Evolutionary conservation across 1,140 invertebrate species (phyloP).

Genomic region (Apocrypta bakeri): DNA sequence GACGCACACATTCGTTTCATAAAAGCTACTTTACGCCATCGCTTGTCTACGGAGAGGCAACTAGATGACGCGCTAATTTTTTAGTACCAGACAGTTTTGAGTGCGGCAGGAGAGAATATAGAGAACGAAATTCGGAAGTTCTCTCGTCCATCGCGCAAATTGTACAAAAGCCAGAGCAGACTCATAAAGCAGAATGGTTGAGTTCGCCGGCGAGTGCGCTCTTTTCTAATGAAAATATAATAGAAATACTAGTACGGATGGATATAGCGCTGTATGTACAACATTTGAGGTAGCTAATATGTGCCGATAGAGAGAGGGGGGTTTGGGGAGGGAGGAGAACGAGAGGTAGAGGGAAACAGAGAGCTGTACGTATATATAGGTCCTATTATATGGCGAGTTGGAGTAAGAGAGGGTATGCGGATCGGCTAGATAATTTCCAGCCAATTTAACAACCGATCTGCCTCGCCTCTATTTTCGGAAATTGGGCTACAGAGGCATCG

Average conservation of each 20-base stretch:
- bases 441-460: slow-evolving; percentile 68
- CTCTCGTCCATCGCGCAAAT: no score
- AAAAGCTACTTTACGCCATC: no score
- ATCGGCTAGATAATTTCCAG: slow-evolving; percentile 66
- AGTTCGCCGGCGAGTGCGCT: neutral
- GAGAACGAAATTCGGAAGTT: no score
- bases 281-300: neutral
- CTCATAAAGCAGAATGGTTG: neutral
- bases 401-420: slow-evolving; percentile 2
- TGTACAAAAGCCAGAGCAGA: no score
- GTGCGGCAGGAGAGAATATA: no score
- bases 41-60: no score
- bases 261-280: neutral
- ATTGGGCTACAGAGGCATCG: slow-evolving; percentile 59
- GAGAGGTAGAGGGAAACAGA: no score
- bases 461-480: slow-evolving; percentile 65
- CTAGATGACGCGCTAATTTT: no score
- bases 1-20: no score
- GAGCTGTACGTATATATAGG: neutral
- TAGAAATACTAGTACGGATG: neutral
- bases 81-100: no score
- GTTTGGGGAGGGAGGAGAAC: no score
- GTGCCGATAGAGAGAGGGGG: no score
- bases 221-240: slow-evolving; percentile 43
- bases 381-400: neutral